Conservation (phyloP, 2,888 invertebrate species). For the Callosobruchus maculatus region DNA sequence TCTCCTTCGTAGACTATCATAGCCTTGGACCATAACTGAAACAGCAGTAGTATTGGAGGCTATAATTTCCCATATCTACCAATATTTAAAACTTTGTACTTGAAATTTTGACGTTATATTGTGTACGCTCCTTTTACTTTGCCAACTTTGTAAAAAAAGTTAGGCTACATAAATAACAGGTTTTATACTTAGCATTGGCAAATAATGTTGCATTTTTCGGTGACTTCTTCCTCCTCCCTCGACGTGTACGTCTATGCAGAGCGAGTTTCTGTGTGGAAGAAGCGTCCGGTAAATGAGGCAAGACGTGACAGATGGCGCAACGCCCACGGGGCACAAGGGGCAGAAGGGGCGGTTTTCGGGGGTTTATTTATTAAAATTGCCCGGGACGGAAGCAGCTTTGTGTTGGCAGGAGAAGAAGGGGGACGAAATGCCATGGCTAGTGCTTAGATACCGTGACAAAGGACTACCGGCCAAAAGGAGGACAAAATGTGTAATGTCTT, state of each 20-base stretch:
- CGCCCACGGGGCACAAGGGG: constrained; percentile 32
- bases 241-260: constrained; percentile 22
- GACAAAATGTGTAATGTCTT: neutral
- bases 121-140: too few relatives aligned
- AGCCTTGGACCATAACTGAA: too few relatives aligned
- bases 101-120: too few relatives aligned
- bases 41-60: too few relatives aligned
- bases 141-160: too few relatives aligned
- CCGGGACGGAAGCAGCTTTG: neutral
- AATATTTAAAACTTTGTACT: too few relatives aligned
- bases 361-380: constrained; percentile 3
- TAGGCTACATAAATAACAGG: too few relatives aligned
- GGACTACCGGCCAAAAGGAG: neutral
- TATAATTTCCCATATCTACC: too few relatives aligned
- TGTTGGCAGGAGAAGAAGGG: neutral
- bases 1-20: too few relatives aligned
- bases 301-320: constrained; percentile 42
- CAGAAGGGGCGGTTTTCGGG: neutral
- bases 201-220: too few relatives aligned
- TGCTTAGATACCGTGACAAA: neutral
- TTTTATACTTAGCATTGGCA: too few relatives aligned
- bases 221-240: too few relatives aligned
- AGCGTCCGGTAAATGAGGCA: constrained; percentile 43
- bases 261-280: constrained; percentile 20
- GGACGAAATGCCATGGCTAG: neutral